A percentile compares a stretch with the other conserved stretches of the same genome.
Conservation (phyloP, 2,113 vertebrate genomes). For the Ancistrus triradiatus region DNA sequence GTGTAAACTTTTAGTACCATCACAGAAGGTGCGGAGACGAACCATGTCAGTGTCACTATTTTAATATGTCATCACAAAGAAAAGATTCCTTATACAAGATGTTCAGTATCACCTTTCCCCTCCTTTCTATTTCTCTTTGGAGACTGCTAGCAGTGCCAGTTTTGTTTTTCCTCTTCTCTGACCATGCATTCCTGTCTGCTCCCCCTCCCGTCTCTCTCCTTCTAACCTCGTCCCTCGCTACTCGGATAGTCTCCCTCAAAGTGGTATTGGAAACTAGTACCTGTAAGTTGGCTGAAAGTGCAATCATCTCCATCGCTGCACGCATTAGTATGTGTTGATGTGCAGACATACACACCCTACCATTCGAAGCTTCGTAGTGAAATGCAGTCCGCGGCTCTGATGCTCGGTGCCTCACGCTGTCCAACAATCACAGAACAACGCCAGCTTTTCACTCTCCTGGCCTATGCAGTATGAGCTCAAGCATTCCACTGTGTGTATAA, state of each 20-base stretch:
- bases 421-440: conserved; percentile 14
- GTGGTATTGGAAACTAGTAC: conserved; percentile 99
- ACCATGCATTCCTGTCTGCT: conserved; percentile 56
- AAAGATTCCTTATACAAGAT: background rate
- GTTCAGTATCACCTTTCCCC: conserved; percentile 1
- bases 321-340: conserved; percentile 65
- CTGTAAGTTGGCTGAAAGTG: conserved; percentile 86
- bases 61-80: background rate
- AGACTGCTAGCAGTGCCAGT: conserved; percentile 32
- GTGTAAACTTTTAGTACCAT: too few relatives aligned
- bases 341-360: conserved; percentile 51
- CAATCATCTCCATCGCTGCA: conserved; percentile 60
- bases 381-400: conserved; percentile 39
- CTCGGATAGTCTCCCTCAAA: conserved; percentile 98
- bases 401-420: conserved; percentile 10
- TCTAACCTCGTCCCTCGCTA: conserved; percentile 50
- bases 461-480: conserved; percentile 15
- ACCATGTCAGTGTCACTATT: background rate
- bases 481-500: background rate
- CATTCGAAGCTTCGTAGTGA: conserved; percentile 55
- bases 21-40: background rate
- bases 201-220: conserved; percentile 64
- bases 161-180: conserved; percentile 38
- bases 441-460: conserved; percentile 26
- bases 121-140: conserved; percentile 10